Evolutionary conservation across 1,140 invertebrate genomes (phyloP).

Genomic region (Saccostrea echinata): DNA sequence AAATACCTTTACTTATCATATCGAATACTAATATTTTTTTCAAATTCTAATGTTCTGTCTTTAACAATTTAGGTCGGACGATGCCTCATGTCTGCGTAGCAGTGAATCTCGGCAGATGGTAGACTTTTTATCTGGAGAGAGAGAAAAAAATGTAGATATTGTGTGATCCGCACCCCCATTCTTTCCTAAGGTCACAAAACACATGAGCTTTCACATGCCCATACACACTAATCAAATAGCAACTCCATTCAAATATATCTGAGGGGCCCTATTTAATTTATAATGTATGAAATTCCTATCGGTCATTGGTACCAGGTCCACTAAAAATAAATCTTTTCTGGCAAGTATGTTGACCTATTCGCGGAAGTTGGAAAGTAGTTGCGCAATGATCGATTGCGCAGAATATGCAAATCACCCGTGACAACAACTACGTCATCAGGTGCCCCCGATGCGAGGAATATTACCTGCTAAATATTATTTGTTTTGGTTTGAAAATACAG

Average conservation of each 20-base stretch:
- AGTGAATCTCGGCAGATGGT: too few relatives aligned
- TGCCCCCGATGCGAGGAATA: constrained; percentile 65
- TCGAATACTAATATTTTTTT: too few relatives aligned
- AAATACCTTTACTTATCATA: too few relatives aligned
- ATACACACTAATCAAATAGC: background rate
- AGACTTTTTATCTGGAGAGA: too few relatives aligned
- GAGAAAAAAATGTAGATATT: too few relatives aligned
- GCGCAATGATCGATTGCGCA: constrained; percentile 58
- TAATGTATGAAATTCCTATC: constrained; percentile 4
- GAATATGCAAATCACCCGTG: constrained; percentile 78
- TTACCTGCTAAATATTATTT: constrained; percentile 56
- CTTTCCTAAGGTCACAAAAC: background rate
- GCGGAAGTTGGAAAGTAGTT: constrained; percentile 39
- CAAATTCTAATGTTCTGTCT: too few relatives aligned
- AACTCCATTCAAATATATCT: background rate
- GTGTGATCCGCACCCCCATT: too few relatives aligned
- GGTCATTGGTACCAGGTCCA: constrained; percentile 6
- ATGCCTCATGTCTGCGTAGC: too few relatives aligned
- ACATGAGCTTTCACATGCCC: background rate
- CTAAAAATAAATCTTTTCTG: constrained; percentile 26
- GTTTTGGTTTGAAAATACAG: constrained; percentile 63
- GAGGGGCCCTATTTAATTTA: background rate
- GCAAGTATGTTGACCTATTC: constrained; percentile 27
- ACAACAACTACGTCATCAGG: constrained; percentile 77
- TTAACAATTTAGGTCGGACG: too few relatives aligned